Evolutionary conservation across 2,113 vertebrate species (phyloP).

Genomic region (western clawed frog (Xenopus tropicalis)): UCB_Xtro_10.0 CM004445.2:8755001-8755500

Average conservation of each 20-base stretch:
- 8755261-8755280: too few relatives aligned
- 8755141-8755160: too few relatives aligned
- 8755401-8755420: conserved; percentile 88
- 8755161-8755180: conserved; percentile 8
- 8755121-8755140: too few relatives aligned
- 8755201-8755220: conserved; percentile 93
- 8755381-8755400: conserved; percentile 83
- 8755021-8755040: too few relatives aligned
- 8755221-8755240: conserved; percentile 64
- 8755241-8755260: not conserved
- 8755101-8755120: too few relatives aligned
- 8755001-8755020: too few relatives aligned
- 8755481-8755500: not conserved
- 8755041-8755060: too few relatives aligned
- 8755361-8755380: conserved; percentile 76
- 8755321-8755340: conserved; percentile 50
- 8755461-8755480: conserved; percentile 84
- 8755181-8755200: conserved; percentile 95
- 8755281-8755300: too few relatives aligned
- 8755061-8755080: too few relatives aligned
- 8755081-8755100: too few relatives aligned
- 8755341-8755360: conserved; percentile 84
- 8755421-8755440: conserved; percentile 88
- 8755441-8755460: conserved; percentile 89
- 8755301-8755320: too few relatives aligned